A percentile compares a stretch with the other conserved stretches of the same genome.
phyloP scores from a whole-genome alignment of 1,140 invertebrate genomes.

The Pemphigus obesinymphae region DNA sequence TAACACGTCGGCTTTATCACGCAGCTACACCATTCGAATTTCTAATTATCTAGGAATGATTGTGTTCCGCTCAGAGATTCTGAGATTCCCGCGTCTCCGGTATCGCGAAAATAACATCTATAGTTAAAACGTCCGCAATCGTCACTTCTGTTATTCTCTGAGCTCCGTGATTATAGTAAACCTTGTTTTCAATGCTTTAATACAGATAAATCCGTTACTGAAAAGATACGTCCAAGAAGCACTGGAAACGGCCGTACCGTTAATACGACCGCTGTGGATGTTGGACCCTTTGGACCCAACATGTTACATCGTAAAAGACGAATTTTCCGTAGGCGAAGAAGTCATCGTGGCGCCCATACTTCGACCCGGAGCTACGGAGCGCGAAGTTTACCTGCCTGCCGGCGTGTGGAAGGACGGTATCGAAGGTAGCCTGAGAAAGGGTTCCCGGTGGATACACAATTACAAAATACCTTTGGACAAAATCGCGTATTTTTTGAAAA shows the following conservation, averaged over 20 bases:
- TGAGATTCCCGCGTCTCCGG: too few species aligned
- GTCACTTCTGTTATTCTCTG: too few species aligned
- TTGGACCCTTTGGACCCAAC: constrained; percentile 73
- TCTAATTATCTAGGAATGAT: too few species aligned
- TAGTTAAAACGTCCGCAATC: too few species aligned
- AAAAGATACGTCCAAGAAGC: constrained; percentile 71
- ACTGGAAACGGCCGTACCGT: constrained; percentile 71
- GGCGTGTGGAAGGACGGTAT: constrained; percentile 88
- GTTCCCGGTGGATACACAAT: constrained; percentile 82
- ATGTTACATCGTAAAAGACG: constrained; percentile 73
- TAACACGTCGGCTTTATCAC: too few species aligned
- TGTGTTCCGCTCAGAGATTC: too few species aligned
- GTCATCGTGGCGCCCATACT: constrained; percentile 87
- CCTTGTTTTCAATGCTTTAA: too few species aligned
- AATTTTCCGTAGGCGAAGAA: constrained; percentile 87
- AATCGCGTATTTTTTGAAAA: constrained; percentile 78
- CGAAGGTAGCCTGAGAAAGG: constrained; percentile 75
- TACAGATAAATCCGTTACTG: constrained; percentile 65
- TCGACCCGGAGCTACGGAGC: constrained; percentile 59
- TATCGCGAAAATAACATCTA: too few species aligned
- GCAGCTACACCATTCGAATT: too few species aligned
- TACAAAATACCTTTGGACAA: constrained; percentile 73
- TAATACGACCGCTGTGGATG: constrained; percentile 90
- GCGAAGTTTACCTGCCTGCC: constrained; percentile 75
- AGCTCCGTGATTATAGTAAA: too few species aligned